phyloP scores from a whole-genome alignment of 2,797 vertebrate genomes.

The Dipus sagitta region DNA sequence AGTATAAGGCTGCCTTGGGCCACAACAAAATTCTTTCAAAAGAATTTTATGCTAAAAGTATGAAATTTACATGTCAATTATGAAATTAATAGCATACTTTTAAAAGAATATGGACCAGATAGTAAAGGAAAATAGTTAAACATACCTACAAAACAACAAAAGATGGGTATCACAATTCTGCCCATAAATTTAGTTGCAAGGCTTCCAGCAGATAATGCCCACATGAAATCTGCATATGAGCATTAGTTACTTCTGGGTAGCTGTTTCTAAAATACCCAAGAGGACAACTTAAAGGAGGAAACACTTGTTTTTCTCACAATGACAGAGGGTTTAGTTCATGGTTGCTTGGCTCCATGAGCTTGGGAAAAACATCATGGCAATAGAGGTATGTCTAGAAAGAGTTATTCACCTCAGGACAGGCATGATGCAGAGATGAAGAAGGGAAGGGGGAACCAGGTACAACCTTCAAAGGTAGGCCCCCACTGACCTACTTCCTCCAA shows the following conservation, averaged over 20 bases:
- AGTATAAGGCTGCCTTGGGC: not conserved
- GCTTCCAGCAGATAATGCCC: slow-evolving; percentile 24
- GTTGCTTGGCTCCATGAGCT: not conserved
- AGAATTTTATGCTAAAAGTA: slow-evolving; percentile 31
- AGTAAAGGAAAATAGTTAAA: slow-evolving; percentile 32
- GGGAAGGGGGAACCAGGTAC: not conserved
- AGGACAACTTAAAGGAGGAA: not conserved
- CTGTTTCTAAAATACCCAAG: not conserved
- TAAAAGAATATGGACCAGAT: slow-evolving; percentile 53
- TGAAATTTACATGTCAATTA: not conserved
- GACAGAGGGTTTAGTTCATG: not conserved
- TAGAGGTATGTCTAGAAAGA: not conserved
- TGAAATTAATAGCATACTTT: slow-evolving; percentile 11
- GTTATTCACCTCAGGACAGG: not conserved
- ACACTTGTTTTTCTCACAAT: not conserved
- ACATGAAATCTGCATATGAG: not conserved
- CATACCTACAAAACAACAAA: not conserved
- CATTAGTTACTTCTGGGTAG: not conserved
- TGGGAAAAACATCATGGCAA: not conserved
- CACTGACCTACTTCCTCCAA: not conserved
- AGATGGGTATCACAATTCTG: slow-evolving; percentile 1
- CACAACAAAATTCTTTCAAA: not conserved
- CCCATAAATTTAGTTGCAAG: slow-evolving; percentile 26
- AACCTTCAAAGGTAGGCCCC: not conserved
- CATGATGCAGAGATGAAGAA: not conserved